Evolutionary conservation across 2,888 invertebrate species (phyloP), one percentile per base, ranked within the genome.

Genomic region (Charanyca ferruginea): DNA sequence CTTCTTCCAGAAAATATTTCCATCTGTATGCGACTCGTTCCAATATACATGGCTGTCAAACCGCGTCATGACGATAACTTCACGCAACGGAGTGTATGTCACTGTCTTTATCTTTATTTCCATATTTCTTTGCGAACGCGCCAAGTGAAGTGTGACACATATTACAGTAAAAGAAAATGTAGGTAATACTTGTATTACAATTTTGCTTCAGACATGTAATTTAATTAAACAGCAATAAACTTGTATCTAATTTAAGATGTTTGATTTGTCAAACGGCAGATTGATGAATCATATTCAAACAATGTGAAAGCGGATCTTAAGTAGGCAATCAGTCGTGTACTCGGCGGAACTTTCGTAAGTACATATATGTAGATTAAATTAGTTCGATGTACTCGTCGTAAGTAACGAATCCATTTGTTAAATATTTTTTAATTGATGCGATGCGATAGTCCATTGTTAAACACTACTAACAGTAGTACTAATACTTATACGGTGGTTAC

Each of bases 261-360:
- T 68, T 64, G 38, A 44, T 72, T 64, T 41, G 44, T 55, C 44
- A 41, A 49, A 8, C 18, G 49, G 28, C 7, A 49, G 35, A 57
- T 58, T 59, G 57, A 69, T 75, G 61, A 73, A 51, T 73, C 57
- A 73, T 42, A 69, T 51, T 49, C 47, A 35, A 61, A 73, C 68
- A 57, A 61, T 61, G 75, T 75, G 73, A 73, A 75, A 73, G 69
- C 53, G 28, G 52, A 49, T 48, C 38, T n/a, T 53, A 57, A 57
- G 55, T 52, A 48, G 44, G 41, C 45, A 59, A 51, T 35, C 48
- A 38, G 38, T 28, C 32, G 16, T 25, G 68, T 60, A 68, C 55
- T 60, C 32, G 62, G 5, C 18, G 60, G n/a, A 45, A 20, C 7
- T 32, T 32, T 32, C 32, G 32, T 67, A 44, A 54, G 23, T 11